These are phyloP conservation scores for Phrynosoma platyrhinos DNA, from an alignment of 2,113 vertebrate species.

Conservation along the genomic window DNA sequence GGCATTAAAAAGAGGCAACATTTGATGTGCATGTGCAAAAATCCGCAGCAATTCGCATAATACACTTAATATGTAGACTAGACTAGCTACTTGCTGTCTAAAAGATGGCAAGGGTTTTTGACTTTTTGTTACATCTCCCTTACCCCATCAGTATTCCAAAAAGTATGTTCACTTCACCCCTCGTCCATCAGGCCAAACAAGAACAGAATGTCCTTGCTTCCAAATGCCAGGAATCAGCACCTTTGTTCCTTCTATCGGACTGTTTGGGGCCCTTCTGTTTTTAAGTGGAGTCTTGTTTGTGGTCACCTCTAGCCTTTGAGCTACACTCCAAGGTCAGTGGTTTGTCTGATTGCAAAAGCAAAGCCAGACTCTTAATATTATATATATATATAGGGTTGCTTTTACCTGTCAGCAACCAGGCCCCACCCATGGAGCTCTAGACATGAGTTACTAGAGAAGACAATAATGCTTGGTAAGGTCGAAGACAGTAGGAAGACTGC, in stretches of 20 bases:
- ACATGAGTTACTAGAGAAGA: no score
- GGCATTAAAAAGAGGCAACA: no score
- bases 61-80: no score
- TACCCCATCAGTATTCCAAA: not conserved
- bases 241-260: constrained; percentile 46
- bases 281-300: not conserved
- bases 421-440: not conserved
- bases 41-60: no score
- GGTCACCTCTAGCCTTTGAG: not conserved
- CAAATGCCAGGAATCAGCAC: constrained; percentile 17
- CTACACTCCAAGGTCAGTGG: not conserved
- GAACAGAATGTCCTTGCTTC: not conserved
- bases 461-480: no score
- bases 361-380: rapidly evolving
- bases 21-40: no score
- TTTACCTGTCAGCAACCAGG: constrained; percentile 14
- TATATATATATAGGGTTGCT: not conserved
- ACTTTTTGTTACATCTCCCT: no score
- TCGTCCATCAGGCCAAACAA: not conserved
- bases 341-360: constrained; percentile 14
- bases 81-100: no score
- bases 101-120: no score
- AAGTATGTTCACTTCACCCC: not conserved
- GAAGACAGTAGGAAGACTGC: no score
- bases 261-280: not conserved